Percentiles rank a stretch among this genome's conserved stretches.
Conservation (phyloP, 2,888 invertebrate genomes). For the Endotricha flammealis region DNA sequence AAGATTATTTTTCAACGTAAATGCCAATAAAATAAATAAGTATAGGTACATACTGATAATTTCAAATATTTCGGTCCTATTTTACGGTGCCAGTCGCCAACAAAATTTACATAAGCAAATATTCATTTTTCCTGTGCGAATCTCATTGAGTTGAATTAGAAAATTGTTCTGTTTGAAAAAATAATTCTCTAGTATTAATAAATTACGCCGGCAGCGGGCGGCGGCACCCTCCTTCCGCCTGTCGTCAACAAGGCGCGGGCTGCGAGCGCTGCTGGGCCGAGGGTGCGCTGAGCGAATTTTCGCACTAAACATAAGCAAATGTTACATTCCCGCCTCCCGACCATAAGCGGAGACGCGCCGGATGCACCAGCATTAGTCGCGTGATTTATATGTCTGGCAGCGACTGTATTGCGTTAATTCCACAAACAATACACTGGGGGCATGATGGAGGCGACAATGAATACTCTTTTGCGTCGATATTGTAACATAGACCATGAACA, state of each 20-base stretch:
- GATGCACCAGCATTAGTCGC: slow-evolving; percentile 67
- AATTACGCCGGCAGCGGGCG: too few relatives aligned
- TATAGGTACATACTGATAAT: too few relatives aligned
- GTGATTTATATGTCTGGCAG: slow-evolving; percentile 75
- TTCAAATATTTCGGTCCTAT: too few relatives aligned
- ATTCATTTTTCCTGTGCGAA: not conserved
- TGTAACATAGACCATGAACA: slow-evolving; percentile 26
- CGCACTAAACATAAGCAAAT: slow-evolving; percentile 43
- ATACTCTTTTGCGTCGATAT: slow-evolving; percentile 32
- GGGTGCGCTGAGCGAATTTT: slow-evolving; percentile 6
- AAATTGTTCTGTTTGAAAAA: slow-evolving; percentile 31
- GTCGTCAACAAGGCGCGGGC: slow-evolving; percentile 36
- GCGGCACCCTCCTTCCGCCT: slow-evolving; percentile 46
- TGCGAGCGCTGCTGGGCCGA: slow-evolving; percentile 15
- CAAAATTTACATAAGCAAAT: too few relatives aligned
- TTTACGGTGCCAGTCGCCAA: too few relatives aligned
- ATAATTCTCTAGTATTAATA: slow-evolving; percentile 59
- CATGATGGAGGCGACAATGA: slow-evolving; percentile 29
- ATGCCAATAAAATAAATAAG: too few relatives aligned
- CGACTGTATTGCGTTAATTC: slow-evolving; percentile 58
- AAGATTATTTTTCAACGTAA: too few relatives aligned
- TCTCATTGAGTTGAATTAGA: slow-evolving; percentile 8
- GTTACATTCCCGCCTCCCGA: slow-evolving; percentile 24
- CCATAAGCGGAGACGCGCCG: slow-evolving; percentile 60
- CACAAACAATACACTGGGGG: slow-evolving; percentile 55